Evolutionary conservation across 1,140 invertebrate species (phyloP), one percentile per base, ranked within the genome.

Genomic region (Chionoecetes opilio): DNA sequence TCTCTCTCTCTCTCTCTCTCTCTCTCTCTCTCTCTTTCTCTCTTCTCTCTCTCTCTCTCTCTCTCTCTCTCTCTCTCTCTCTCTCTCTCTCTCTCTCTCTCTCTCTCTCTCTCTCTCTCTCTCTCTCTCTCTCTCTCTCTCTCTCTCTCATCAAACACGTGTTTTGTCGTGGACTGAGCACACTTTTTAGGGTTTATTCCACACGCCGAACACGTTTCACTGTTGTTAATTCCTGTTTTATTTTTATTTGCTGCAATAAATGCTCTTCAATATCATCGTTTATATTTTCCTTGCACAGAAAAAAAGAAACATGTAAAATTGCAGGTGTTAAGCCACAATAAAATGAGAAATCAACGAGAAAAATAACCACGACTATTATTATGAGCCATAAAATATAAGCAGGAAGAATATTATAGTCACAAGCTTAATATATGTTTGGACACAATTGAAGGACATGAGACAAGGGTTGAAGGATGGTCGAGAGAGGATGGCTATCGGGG

Each of bases 181-280:
- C 63, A 9, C 21, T 53, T 53, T 17, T 17, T 9, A 9, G 46
- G 46, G 46, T 53, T 53, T 53, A 17, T 75, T 75, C 63, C 63
- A 75, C 63, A 21, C n/a, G n/a, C 11, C n/a, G 63, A n/a, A 75
- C 63, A 75, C 8, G n/a, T 6, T n/a, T 26, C 21, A 75, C 21
- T 75, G 63, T 75, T 75, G 63, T 75, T 75, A n/a, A 8, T 63
- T 63, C 17, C 26, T 63, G 17, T 75, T n/a, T 75, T 21, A n/a
- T 75, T n/a, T 75, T 11, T 26, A n/a, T 75, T 75, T n/a, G 63
- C 63, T n/a, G 63, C 63, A 75, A 75, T 75, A 75, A 75, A 75
- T 75, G 63, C 63, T 75, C 21, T n/a, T 75, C 63, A 8, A 75
- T n/a, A 75, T 21, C n/a, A 5, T 9, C 46, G 0, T n/a, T n/a